Evolutionary conservation across 2,797 vertebrate genomes (phyloP).

Genomic region (Pagetopsis macropterus): DNA sequence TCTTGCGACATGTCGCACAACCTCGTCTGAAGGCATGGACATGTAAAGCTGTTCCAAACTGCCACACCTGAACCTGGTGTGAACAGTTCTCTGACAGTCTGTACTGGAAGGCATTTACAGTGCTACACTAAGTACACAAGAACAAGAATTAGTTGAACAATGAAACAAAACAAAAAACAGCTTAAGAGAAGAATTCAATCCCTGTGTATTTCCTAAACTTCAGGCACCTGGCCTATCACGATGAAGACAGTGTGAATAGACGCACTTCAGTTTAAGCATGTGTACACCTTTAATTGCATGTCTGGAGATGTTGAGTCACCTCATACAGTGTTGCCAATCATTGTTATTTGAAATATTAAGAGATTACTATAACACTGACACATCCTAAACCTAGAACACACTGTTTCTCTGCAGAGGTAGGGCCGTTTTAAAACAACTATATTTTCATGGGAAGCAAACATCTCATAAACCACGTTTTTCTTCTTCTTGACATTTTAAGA

Average conservation of each 20-base stretch:
- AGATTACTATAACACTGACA: slow-evolving; percentile 2
- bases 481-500: slow-evolving; percentile 53
- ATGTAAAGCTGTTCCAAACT: neutral
- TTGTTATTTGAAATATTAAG: slow-evolving; percentile 13
- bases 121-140: neutral
- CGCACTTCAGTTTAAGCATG: slow-evolving; percentile 16
- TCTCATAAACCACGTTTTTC: slow-evolving; percentile 25
- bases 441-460: slow-evolving; percentile 53
- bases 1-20: neutral
- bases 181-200: neutral
- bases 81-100: slow-evolving; percentile 1
- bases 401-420: slow-evolving; percentile 18
- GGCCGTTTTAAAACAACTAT: slow-evolving; percentile 19
- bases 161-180: neutral
- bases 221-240: neutral
- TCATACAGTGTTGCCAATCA: slow-evolving; percentile 10
- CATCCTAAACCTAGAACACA: slow-evolving; percentile 21
- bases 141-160: neutral
- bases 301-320: slow-evolving; percentile 16
- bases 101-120: neutral
- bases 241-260: neutral
- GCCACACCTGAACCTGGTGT: neutral
- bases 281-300: neutral
- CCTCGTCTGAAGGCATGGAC: neutral
- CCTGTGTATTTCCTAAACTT: neutral